Conservation (phyloP, 1,140 invertebrate species). For the Ceratina calcarata region DNA sequence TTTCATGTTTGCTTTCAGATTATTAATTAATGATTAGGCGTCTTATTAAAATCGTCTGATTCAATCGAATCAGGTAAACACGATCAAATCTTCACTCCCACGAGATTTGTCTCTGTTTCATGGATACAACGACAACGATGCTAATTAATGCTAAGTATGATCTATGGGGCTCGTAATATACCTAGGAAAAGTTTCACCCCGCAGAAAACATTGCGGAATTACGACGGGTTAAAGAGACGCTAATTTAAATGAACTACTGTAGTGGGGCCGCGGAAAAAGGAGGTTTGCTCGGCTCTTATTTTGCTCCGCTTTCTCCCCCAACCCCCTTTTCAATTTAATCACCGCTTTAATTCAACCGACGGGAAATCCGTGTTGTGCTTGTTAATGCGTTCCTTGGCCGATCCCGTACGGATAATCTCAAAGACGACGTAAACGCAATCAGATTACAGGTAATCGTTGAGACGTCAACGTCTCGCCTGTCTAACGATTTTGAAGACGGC, state of each 20-base stretch:
- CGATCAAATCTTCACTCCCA: neutral
- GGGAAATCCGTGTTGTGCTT: slow-evolving; percentile 27
- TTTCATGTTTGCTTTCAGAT: neutral
- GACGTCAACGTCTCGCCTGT: too few relatives aligned
- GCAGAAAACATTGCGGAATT: slow-evolving; percentile 48
- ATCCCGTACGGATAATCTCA: neutral
- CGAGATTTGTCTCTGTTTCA: slow-evolving; percentile 9
- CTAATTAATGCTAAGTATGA: slow-evolving; percentile 49
- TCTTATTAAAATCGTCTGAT: neutral
- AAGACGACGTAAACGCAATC: slow-evolving; percentile 9
- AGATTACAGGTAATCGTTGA: neutral
- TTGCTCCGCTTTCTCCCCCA: slow-evolving; percentile 27
- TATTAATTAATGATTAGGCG: neutral
- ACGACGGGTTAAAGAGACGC: slow-evolving; percentile 47
- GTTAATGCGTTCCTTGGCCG: slow-evolving; percentile 10
- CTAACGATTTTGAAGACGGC: neutral
- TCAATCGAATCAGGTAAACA: neutral
- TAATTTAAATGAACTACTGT: slow-evolving; percentile 53
- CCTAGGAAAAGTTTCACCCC: slow-evolving; percentile 24
- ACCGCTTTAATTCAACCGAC: slow-evolving; percentile 40
- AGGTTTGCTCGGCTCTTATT: slow-evolving; percentile 4
- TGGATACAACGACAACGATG: slow-evolving; percentile 4
- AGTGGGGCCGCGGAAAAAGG: slow-evolving; percentile 14
- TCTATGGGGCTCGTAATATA: slow-evolving; percentile 38
- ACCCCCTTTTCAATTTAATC: slow-evolving; percentile 46